Base-by-base conservation (phyloP, 2,113 vertebrate species). In the Helogale parvula region DNA sequence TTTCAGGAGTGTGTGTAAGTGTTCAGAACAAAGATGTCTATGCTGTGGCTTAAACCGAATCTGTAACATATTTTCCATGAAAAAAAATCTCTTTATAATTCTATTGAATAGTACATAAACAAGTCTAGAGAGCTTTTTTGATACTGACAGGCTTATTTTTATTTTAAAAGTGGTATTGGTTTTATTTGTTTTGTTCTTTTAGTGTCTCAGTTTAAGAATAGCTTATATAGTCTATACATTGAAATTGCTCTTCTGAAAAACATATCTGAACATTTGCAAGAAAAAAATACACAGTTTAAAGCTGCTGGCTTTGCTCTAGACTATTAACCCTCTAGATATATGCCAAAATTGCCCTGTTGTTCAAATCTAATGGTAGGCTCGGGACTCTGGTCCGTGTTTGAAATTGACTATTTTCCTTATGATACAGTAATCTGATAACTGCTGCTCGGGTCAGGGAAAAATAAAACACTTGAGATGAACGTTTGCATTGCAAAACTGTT, bases 401-500 rank as follows among this genome's bases (percentile, higher is more conserved):
- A 84, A 97, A 92, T 94, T 38, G 88, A 98, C 84, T 92, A 74
- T 97, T 97, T 47, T 97, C 76, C 77, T 96, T 57, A 81, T 90
- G 96, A 98, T 93, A 82, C 45, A 90, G 80, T 85, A 93, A 95
- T 97, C 92, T 96, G 94, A 98, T 94, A 97, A 97, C 86, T 88
- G 76, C 45, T 94, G 52, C 57, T 97, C 57, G 21, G 66, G 57
- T 95, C n/a, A 80, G 77, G 83, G 87, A 91, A 81, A 97, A 97
- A 97, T 84, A 97, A 96, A 97, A 77, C 84, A 81, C 76, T 92
- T 84, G 92, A 80, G 69, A 96, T 8, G 35, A 97, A 94, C 71
- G 57, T 93, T 96, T 90, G 71, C 94, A 85, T 45, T 94, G 38
- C 77, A 95, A 85, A 94, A 95, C 29, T 97, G 65, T 92, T 96